Percentiles rank a stretch among this genome's conserved stretches.
Conservation (phyloP, 2,797 vertebrate species). For the Aulostomus chinensis region DNA sequence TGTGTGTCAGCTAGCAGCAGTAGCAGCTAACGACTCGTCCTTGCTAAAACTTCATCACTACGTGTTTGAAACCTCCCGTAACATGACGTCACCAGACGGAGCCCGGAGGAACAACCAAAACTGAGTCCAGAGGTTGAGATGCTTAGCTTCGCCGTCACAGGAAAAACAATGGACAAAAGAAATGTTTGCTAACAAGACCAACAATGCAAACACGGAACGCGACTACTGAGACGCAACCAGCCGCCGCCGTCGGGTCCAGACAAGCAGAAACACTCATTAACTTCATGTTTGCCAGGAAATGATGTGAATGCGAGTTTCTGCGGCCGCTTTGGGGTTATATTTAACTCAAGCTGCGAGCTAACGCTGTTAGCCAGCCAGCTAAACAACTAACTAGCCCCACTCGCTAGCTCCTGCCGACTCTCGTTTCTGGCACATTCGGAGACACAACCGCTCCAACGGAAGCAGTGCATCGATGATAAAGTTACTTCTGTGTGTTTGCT, state of each 20-base stretch:
- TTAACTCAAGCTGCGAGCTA: slow-evolving; percentile 32
- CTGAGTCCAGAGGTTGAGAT: too few species aligned
- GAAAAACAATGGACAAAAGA: slow-evolving; percentile 54
- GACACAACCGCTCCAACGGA: fast-evolving
- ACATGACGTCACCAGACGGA: too few species aligned
- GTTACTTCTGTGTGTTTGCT: not conserved
- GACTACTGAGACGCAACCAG: too few species aligned
- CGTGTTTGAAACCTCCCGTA: too few species aligned
- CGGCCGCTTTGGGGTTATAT: not conserved
- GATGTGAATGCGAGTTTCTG: not conserved
- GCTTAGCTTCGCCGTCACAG: slow-evolving; percentile 1
- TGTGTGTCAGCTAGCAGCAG: too few species aligned
- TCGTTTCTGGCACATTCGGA: not conserved
- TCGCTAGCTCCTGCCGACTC: slow-evolving; percentile 25
- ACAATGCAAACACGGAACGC: slow-evolving; percentile 5
- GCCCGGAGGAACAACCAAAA: too few species aligned
- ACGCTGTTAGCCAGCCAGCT: slow-evolving; percentile 51
- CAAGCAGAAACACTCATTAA: too few species aligned
- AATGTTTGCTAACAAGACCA: slow-evolving; percentile 28
- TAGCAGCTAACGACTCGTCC: too few species aligned
- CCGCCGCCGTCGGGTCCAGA: too few species aligned
- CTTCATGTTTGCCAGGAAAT: too few species aligned
- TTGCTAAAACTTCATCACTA: too few species aligned
- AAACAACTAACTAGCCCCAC: slow-evolving; percentile 43
- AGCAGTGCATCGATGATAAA: fast-evolving